These are phyloP conservation scores for Acanthurus tractus DNA, from an alignment of 2,797 vertebrate species.

Conservation along the genomic window DNA sequence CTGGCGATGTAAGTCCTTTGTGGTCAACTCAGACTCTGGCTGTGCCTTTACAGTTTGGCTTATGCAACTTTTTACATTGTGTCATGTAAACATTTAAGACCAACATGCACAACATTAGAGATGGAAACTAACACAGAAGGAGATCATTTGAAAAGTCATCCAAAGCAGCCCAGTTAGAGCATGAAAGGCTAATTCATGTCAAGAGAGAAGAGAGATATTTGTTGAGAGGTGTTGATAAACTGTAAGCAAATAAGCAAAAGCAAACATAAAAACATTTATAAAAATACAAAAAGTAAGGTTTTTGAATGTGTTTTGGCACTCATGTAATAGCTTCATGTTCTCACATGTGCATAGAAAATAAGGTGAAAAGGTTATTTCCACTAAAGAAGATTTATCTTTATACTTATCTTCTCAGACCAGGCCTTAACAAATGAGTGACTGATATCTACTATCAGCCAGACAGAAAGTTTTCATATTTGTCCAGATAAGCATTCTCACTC, in stretches of 20 bases:
- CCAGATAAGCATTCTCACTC: not conserved
- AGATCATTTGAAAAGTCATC: not conserved
- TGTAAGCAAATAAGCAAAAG: constrained; percentile 8
- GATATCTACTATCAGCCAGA: constrained; percentile 6
- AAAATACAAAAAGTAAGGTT: not conserved
- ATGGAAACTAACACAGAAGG: not conserved
- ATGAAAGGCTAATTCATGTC: constrained; percentile 1
- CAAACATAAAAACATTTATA: not conserved
- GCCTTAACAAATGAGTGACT: constrained; percentile 24
- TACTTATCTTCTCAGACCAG: constrained; percentile 49
- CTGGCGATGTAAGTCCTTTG: constrained; percentile 31
- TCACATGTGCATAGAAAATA: not conserved
- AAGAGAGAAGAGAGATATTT: not conserved
- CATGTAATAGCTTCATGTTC: not conserved
- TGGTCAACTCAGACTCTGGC: constrained; percentile 1
- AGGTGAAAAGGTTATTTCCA: not conserved
- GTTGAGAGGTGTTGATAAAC: constrained; percentile 2
- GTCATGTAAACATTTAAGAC: constrained; percentile 1
- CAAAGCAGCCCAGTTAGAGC: not conserved
- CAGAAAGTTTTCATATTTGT: constrained; percentile 8
- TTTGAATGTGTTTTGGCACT: not conserved
- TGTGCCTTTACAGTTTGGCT: constrained; percentile 12
- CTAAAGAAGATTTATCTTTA: not conserved
- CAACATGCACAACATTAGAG: not conserved
- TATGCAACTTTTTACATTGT: not conserved